These are phyloP conservation scores for Dipodomys spectabilis DNA, from an alignment of 2,113 vertebrate species.

Conservation along the genomic window DNA sequence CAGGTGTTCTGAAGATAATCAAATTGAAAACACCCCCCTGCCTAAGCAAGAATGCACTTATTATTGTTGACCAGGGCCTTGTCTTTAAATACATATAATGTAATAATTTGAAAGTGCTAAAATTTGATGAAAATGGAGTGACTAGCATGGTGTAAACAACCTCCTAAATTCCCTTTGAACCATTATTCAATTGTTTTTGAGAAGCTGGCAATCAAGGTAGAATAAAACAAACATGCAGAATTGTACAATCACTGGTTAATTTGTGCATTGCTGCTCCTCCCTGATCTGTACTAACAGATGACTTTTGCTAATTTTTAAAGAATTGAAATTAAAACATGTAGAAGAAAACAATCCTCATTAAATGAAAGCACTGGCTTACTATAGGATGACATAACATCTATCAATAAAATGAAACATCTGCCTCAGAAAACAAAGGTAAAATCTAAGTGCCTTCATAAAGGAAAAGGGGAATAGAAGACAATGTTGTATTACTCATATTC, in stretches of 20 bases:
- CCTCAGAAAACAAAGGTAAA: conserved; percentile 89
- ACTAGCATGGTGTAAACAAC: conserved; percentile 72
- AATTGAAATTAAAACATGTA: conserved; percentile 84
- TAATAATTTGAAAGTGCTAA: conserved; percentile 77
- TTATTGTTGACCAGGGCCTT: conserved; percentile 74
- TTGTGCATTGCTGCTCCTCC: conserved; percentile 62
- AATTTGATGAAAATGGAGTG: conserved; percentile 72
- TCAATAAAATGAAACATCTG: conserved; percentile 92
- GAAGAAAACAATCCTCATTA: conserved; percentile 87
- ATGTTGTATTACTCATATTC: conserved; percentile 45
- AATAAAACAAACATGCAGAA: conserved; percentile 24
- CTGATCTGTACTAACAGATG: conserved; percentile 77
- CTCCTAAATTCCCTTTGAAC: conserved; percentile 70
- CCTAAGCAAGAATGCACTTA: conserved; percentile 76
- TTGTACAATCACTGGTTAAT: conserved; percentile 59
- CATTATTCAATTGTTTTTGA: conserved; percentile 77
- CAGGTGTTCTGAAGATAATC: conserved; percentile 75
- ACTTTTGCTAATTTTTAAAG: conserved; percentile 79
- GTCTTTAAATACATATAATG: conserved; percentile 69
- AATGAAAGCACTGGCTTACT: conserved; percentile 87
- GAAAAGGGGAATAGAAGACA: conserved; percentile 71
- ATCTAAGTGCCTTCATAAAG: conserved; percentile 89
- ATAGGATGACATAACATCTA: conserved; percentile 91
- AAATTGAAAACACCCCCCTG: conserved; percentile 77
- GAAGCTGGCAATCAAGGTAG: conserved; percentile 21